These are phyloP conservation scores for Vulpes ferrilata DNA, from an alignment of 2,113 vertebrate genomes.

Conservation along the genomic window DNA sequence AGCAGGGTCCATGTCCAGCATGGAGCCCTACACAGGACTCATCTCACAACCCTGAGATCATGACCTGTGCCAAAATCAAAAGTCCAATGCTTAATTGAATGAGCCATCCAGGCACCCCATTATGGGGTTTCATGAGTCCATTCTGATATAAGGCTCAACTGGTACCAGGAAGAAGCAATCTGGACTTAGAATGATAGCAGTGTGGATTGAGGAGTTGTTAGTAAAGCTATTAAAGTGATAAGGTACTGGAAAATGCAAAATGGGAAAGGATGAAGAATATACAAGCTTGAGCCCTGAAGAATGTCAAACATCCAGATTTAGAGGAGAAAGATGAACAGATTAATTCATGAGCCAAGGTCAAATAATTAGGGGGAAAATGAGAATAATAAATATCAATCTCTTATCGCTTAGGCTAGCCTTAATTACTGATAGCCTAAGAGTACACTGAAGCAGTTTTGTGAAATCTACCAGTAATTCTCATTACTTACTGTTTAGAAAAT, in stretches of 20 bases:
- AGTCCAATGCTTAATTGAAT: neutral
- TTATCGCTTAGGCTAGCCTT: neutral
- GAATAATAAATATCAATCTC: neutral
- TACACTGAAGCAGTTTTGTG: neutral
- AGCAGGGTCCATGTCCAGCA: neutral
- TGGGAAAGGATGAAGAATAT: constrained; percentile 5
- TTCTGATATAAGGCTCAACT: neutral
- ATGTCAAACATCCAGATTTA: neutral
- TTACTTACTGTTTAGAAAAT: neutral
- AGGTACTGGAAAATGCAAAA: neutral
- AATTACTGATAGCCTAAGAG: neutral
- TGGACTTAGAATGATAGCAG: neutral
- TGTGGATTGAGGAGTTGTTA: neutral
- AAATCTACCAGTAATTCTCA: neutral
- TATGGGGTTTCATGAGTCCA: neutral
- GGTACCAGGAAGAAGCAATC: neutral
- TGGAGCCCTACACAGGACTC: neutral
- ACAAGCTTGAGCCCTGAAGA: neutral
- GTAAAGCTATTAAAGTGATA: neutral
- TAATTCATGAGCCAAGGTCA: neutral
- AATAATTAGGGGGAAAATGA: neutral
- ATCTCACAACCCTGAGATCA: neutral
- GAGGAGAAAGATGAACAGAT: neutral
- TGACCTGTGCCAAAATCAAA: neutral
- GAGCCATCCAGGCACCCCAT: neutral